These are phyloP conservation scores for Carcharodon carcharias DNA, from an alignment of 2,797 vertebrate species.

Conservation along the genomic window DNA sequence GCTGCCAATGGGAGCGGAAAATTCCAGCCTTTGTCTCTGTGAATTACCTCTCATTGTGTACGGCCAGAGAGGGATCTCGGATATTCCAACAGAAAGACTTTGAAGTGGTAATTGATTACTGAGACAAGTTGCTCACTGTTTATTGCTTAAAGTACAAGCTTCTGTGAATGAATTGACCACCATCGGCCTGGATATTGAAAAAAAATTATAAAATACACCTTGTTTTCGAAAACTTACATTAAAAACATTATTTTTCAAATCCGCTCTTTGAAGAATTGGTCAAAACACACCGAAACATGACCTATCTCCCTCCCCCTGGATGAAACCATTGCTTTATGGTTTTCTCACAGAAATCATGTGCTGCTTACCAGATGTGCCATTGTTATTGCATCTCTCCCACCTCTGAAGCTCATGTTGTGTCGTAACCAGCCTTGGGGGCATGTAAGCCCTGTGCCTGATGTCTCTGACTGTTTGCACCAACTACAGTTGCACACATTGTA, in stretches of 20 bases:
- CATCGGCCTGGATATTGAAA: background rate
- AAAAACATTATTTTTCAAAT: background rate
- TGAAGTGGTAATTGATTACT: background rate
- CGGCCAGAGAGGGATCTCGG: background rate
- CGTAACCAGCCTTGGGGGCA: background rate
- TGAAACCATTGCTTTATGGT: background rate
- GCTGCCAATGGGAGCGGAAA: no score
- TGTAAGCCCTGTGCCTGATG: background rate
- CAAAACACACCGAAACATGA: background rate
- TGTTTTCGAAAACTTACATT: background rate
- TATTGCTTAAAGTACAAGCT: no score
- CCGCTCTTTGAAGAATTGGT: background rate
- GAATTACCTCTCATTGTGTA: background rate
- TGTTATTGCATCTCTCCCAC: background rate
- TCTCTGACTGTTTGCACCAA: background rate
- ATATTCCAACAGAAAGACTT: background rate
- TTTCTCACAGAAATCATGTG: background rate
- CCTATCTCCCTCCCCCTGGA: background rate
- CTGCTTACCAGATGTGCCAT: background rate
- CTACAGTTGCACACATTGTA: background rate
- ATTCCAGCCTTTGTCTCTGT: background rate
- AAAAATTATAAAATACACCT: background rate
- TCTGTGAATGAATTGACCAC: background rate
- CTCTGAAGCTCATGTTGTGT: background rate
- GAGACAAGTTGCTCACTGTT: background rate